Evolutionary conservation across 2,888 invertebrate species (phyloP).

Genomic region (Trileptium ribeirensis): DNA sequence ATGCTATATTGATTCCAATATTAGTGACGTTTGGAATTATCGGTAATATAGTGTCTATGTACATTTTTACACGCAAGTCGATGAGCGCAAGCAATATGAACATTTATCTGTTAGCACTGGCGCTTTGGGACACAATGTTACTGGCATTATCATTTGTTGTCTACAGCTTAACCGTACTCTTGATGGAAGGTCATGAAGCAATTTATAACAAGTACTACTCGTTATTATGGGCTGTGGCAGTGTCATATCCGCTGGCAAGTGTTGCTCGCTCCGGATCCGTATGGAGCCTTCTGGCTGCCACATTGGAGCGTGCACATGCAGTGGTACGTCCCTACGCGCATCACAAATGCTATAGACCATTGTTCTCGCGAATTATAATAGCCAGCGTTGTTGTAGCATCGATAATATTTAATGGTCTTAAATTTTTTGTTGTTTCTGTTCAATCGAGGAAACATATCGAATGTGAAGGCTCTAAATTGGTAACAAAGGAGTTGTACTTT

Average conservation of each 20-base stretch:
- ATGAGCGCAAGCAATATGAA: slow-evolving; percentile 1
- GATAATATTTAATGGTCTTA: slow-evolving; percentile 2
- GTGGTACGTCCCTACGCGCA: neutral
- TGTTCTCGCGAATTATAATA: neutral
- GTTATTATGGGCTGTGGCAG: neutral
- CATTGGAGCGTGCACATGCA: neutral
- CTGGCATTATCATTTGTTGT: neutral
- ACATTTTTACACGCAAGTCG: neutral
- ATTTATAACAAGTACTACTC: neutral
- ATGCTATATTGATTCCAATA: neutral
- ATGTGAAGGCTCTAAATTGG: too few species aligned
- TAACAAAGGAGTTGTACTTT: neutral
- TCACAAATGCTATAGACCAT: neutral
- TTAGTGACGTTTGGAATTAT: neutral
- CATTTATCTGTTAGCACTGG: neutral
- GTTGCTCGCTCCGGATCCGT: slow-evolving; percentile 10
- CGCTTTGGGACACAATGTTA: slow-evolving; percentile 8
- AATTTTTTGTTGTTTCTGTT: neutral
- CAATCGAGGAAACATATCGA: neutral
- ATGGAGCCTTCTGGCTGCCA: slow-evolving; percentile 2
- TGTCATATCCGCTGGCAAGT: neutral
- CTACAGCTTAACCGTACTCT: neutral
- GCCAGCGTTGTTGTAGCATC: neutral
- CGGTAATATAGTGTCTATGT: neutral
- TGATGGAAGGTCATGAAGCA: neutral